Percentiles rank a stretch among this genome's conserved stretches.
These are phyloP conservation scores for Harlomillsia oculata DNA, from an alignment of 1,140 invertebrate genomes.

Conservation along the genomic window DNA sequence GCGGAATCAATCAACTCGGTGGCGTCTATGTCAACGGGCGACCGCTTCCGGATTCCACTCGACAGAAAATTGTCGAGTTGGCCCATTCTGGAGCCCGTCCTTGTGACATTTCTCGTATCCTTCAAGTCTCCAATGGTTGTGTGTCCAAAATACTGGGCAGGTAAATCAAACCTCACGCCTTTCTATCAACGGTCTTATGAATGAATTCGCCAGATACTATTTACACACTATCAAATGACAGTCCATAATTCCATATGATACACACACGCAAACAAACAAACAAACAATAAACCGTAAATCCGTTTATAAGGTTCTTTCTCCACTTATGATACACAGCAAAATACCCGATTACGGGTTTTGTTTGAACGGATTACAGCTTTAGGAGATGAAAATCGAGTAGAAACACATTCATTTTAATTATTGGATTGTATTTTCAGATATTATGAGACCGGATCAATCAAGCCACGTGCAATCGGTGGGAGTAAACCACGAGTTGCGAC, in stretches of 20 bases:
- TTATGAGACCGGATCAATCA: constrained; percentile 96
- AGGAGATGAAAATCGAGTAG: no score
- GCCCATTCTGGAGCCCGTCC: constrained; percentile 92
- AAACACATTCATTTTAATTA: neutral
- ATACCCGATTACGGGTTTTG: no score
- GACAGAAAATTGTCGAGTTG: constrained; percentile 95
- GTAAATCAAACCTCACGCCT: constrained; percentile 56
- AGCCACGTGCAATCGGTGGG: constrained; percentile 88
- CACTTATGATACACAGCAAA: no score
- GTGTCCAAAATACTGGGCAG: constrained; percentile 91
- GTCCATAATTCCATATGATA: no score
- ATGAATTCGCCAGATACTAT: no score
- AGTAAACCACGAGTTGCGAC: constrained; percentile 95
- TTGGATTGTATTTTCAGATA: constrained; percentile 54
- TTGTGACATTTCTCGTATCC: constrained; percentile 94
- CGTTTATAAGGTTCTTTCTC: no score
- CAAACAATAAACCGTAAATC: no score
- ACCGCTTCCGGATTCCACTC: constrained; percentile 88
- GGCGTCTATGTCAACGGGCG: constrained; percentile 96
- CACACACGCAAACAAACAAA: no score
- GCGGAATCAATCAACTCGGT: constrained; percentile 95
- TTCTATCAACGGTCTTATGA: no score
- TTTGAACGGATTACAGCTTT: no score
- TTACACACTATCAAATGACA: no score
- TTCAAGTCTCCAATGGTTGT: constrained; percentile 92